Percentiles rank a stretch among this genome's conserved stretches.
Conservation (phyloP, 2,113 vertebrate species). For the Zosterops borbonicus region DNA sequence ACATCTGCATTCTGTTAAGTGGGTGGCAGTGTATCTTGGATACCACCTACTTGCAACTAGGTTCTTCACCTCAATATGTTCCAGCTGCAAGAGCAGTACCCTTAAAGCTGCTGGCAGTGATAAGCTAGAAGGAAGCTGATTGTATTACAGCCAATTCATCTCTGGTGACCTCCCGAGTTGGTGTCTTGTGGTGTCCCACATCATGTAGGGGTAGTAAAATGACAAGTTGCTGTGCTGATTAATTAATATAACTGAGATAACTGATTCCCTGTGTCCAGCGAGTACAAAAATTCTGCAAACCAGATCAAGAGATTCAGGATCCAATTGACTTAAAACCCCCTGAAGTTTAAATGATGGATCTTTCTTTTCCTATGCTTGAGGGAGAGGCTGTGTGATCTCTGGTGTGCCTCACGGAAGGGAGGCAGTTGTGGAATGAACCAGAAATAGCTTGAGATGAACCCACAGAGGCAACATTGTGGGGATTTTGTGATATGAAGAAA, state of each 20-base stretch:
- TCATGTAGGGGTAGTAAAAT: slow-evolving; percentile 42
- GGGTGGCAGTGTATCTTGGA: not conserved
- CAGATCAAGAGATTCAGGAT: slow-evolving; percentile 9
- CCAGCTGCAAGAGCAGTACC: not conserved
- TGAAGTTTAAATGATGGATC: not conserved
- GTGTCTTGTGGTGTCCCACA: slow-evolving; percentile 21
- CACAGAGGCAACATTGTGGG: not conserved
- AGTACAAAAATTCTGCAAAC: slow-evolving; percentile 16
- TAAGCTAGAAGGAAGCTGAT: not conserved
- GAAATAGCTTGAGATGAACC: not conserved
- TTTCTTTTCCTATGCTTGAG: not conserved
- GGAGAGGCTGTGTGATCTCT: not conserved
- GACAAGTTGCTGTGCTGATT: slow-evolving; percentile 27
- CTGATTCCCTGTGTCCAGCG: not conserved
- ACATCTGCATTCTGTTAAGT: not conserved
- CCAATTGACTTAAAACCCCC: not conserved
- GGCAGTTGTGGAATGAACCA: not conserved
- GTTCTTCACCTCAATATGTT: not conserved
- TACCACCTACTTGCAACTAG: not conserved
- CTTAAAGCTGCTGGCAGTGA: not conserved
- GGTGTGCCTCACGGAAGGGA: not conserved
- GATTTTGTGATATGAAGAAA: not conserved
- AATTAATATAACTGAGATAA: not conserved
- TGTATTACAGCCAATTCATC: not conserved
- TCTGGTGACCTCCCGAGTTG: not conserved